Conservation (phyloP, 2,888 invertebrate species). For the Ochropacha duplaris region DNA sequence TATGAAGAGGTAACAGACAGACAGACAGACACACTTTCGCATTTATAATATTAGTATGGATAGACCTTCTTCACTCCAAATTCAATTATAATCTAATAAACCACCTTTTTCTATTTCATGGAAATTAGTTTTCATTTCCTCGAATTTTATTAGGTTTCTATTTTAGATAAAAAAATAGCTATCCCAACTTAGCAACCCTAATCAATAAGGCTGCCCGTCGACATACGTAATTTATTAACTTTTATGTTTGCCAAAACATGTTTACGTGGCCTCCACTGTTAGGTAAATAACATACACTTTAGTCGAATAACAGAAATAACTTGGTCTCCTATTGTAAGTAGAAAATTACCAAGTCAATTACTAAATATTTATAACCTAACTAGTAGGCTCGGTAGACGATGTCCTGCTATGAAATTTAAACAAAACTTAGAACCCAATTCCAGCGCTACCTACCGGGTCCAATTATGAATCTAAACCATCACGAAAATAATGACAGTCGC, state of each 20-base stretch:
- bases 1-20: no score
- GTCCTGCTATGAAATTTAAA: no score
- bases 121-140: no score
- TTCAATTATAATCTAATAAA: no score
- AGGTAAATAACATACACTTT: slow-evolving; percentile 5
- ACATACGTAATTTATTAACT: slow-evolving; percentile 38
- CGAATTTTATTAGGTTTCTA: background rate
- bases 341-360: background rate
- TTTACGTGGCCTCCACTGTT: slow-evolving; percentile 21
- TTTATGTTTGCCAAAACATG: slow-evolving; percentile 41
- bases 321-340: background rate
- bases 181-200: background rate
- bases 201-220: slow-evolving; percentile 1
- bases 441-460: no score
- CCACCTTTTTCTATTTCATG: no score
- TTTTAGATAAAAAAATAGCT: background rate
- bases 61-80: background rate
- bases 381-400: no score
- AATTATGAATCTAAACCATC: no score
- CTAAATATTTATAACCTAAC: background rate
- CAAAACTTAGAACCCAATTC: no score
- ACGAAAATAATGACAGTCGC: no score
- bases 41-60: no score
- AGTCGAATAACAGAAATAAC: background rate
- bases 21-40: no score